Conservation (phyloP, 2,113 vertebrate species). For the Crypturellus undulatus region DNA sequence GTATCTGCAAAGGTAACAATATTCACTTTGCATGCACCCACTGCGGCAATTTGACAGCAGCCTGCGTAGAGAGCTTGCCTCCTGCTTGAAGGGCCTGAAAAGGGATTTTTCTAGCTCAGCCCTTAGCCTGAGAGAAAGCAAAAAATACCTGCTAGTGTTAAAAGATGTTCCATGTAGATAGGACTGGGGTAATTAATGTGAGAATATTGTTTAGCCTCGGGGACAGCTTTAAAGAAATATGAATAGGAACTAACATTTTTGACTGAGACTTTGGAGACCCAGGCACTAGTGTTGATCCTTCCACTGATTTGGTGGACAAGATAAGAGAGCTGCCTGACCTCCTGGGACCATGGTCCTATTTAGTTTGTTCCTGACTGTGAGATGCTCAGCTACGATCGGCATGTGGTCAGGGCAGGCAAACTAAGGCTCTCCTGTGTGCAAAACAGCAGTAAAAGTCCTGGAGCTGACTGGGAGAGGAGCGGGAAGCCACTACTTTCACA, state of each 20-base stretch:
- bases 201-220: neutral
- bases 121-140: neutral
- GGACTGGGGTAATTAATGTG: neutral
- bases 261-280: neutral
- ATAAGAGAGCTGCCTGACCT: neutral
- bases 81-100: neutral
- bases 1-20: constrained; percentile 91
- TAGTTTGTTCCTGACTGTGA: neutral
- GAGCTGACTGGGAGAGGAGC: neutral
- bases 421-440: neutral
- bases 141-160: neutral
- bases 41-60: neutral
- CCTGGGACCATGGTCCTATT: rapidly evolving
- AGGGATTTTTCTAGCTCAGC: neutral
- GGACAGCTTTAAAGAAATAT: neutral
- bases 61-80: neutral
- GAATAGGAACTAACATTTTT: neutral
- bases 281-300: neutral
- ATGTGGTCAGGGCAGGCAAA: neutral
- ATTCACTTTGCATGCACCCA: constrained; percentile 32
- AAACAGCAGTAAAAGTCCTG: neutral
- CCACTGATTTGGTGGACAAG: neutral
- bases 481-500: neutral
- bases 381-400: neutral
- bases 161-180: neutral